Evolutionary conservation across 92 coral and sea anemone genomes (phyloP), one percentile per base, ranked within the genome.

Genomic region (Palythoa grandiflora): DNA sequence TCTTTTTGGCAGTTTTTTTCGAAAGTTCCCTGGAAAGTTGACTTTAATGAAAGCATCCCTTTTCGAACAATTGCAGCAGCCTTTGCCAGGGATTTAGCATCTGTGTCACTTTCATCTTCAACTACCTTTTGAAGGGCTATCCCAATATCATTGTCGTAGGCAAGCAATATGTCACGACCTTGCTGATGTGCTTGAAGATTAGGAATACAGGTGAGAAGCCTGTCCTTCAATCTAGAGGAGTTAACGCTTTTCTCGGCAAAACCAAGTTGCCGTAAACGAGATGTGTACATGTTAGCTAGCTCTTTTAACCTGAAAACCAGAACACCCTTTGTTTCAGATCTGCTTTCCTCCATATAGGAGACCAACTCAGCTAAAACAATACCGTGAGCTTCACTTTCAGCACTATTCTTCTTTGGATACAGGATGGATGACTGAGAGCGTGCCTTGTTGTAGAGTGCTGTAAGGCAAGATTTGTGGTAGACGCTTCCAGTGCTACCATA

Each of bases 21-120:
- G 35, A 61, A 61, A 16, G 20, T 17, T 16, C 68, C 35, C 1
- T 61, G 21, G 28, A 61, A 61, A 73, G 86, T 90, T 63, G n/a
- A 87, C 21, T 55, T 92, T 83, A 15, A 91, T 51, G 72, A 57
- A 65, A 88, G 85, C 89, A 89, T 89, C 5, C 87, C 92, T 61
- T 76, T 87, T n/a, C 93, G 88, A n/a, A 91, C 89, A 86, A 93
- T 89, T 38, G 55, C 79, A 68, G 94, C 93, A 20, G 94, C 93
- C 36, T 87, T 83, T 17, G 91, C 91, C 37, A 89, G 90, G 71
- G 65, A 70, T n/a, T 75, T 71, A 73, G 96, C 93, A 75, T 94
- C 93, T 40, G 90, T 91, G 73, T 92, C 92, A 61, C 63, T 51
- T 59, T 88, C 81, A 13, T 66, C 87, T 61, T 77, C 80, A 36